Base-by-base conservation (phyloP, 2,113 vertebrate species). In the Corvus moneduloides region DNA sequence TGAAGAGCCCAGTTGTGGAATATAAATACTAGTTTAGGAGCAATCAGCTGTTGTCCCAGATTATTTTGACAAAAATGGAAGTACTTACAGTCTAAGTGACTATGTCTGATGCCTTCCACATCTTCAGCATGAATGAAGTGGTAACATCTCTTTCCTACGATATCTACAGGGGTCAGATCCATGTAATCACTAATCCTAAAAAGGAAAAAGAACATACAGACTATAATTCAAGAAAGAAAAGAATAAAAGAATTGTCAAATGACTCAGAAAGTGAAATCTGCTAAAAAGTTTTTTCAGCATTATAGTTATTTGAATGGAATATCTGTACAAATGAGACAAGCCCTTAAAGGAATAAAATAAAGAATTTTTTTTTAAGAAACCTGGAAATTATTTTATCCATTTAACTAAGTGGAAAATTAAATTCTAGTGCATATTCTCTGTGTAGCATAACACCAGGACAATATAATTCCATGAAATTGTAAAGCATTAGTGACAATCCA, bases 121-220 rank as follows among this genome's bases (percentile, higher is more conserved):
- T 99, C 99, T 96, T 99, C 99, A 2, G 99, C 99, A 28, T 99
- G 99, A 93, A 99, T 99, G 97, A 99, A 99, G 96, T 99, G 99
- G 98, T 99, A 99, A 94, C 99, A 99, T 97, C 99, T 98, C 97
- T 99, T 99, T 84, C 99, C 99, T 97, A 99, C 99, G 1, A 99
- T 98, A 98, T 99, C 99, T 96, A 99, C 99, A 37, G 99, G 98
- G 64, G 98, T 99, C 97, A 99, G 98, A 97, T 99, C 99, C 99
- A 99, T 99, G 96, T 99, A 99, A 97, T 99, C 99, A 37, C 98
- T 99, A 98, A 99, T 99, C 98, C 99, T 99, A 95, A 54, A 97
- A 96, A 84, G 49, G 48, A 91, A 93, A 97, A 93, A 95, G 92
- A 97, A 90, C 67, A 81, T 30, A 90, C 15, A 96, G 81, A 26